Evolutionary conservation across 2,888 invertebrate species (phyloP).

Genomic region (Endotricha flammealis): DNA sequence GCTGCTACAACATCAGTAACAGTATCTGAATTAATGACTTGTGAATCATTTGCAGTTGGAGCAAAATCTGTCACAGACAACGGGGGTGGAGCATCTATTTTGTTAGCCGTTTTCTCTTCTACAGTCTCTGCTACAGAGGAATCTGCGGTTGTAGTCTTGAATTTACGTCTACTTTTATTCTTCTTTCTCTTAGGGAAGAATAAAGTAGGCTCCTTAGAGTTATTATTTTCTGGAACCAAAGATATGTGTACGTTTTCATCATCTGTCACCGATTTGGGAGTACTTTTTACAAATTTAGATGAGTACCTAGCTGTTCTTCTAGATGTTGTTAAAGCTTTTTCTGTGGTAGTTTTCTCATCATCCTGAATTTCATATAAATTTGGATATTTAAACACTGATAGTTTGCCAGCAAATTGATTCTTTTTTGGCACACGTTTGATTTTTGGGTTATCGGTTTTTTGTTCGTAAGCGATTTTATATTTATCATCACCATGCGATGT

Average conservation of each 20-base stretch:
- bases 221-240: slow-evolving; percentile 42
- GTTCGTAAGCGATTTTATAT: slow-evolving; percentile 34
- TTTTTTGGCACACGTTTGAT: slow-evolving; percentile 14
- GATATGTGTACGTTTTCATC: slow-evolving; percentile 49
- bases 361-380: slow-evolving; percentile 44
- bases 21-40: slow-evolving; percentile 25
- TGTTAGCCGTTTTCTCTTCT: slow-evolving; percentile 21
- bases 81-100: slow-evolving; percentile 12
- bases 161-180: slow-evolving; percentile 37
- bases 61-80: slow-evolving; percentile 16
- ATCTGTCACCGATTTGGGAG: no score
- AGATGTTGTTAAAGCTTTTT: slow-evolving; percentile 7
- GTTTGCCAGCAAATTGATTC: slow-evolving; percentile 43
- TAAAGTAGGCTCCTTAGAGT: slow-evolving; percentile 48
- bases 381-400: slow-evolving; percentile 62
- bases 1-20: slow-evolving; percentile 48
- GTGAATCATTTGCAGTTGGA: slow-evolving; percentile 16
- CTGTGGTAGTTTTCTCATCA: slow-evolving; percentile 26
- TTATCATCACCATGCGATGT: slow-evolving; percentile 36
- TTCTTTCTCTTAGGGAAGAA: slow-evolving; percentile 56
- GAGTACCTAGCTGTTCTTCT: slow-evolving; percentile 28
- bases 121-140: slow-evolving; percentile 33
- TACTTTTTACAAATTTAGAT: slow-evolving; percentile 27
- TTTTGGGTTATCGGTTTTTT: slow-evolving; percentile 13
- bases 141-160: slow-evolving; percentile 26